These are phyloP conservation scores for Diachasmimorpha longicaudata DNA, from an alignment of 1,140 invertebrate genomes.

Conservation along the genomic window DNA sequence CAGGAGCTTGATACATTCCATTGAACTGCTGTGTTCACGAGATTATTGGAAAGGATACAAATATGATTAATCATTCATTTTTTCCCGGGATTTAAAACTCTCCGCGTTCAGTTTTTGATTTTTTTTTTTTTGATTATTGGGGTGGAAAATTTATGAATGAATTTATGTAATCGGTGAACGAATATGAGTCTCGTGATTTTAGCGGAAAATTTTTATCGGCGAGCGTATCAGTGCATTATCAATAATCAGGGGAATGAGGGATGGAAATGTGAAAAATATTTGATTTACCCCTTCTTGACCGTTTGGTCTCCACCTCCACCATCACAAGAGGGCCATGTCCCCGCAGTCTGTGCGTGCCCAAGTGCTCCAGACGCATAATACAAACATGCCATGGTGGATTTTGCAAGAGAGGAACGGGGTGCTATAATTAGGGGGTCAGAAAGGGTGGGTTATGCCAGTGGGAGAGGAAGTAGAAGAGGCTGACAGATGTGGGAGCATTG, in stretches of 20 bases:
- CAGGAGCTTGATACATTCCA: background rate
- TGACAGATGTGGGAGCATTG: slow-evolving; percentile 66
- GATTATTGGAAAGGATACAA: background rate
- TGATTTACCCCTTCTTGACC: slow-evolving; percentile 53
- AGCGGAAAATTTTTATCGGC: too few relatives aligned
- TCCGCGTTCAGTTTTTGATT: too few relatives aligned
- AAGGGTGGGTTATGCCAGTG: slow-evolving; percentile 44
- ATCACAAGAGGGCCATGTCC: background rate
- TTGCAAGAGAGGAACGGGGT: slow-evolving; percentile 40
- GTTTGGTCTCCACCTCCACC: slow-evolving; percentile 32
- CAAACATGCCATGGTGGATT: slow-evolving; percentile 46
- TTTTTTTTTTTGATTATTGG: too few relatives aligned
- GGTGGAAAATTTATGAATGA: too few relatives aligned
- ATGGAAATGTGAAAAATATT: slow-evolving; percentile 38
- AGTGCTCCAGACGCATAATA: slow-evolving; percentile 62
- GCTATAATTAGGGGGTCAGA: slow-evolving; percentile 62
- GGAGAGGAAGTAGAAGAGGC: slow-evolving; percentile 59
- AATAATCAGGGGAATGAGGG: background rate
- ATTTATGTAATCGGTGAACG: too few relatives aligned
- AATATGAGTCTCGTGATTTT: too few relatives aligned
- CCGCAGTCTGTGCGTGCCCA: slow-evolving; percentile 58
- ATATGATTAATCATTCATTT: background rate
- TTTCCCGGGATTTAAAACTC: too few relatives aligned
- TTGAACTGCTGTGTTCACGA: background rate
- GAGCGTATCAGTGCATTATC: too few relatives aligned